Conservation (phyloP, 2,888 invertebrate species). For the Drosophila eohydei region DNA sequence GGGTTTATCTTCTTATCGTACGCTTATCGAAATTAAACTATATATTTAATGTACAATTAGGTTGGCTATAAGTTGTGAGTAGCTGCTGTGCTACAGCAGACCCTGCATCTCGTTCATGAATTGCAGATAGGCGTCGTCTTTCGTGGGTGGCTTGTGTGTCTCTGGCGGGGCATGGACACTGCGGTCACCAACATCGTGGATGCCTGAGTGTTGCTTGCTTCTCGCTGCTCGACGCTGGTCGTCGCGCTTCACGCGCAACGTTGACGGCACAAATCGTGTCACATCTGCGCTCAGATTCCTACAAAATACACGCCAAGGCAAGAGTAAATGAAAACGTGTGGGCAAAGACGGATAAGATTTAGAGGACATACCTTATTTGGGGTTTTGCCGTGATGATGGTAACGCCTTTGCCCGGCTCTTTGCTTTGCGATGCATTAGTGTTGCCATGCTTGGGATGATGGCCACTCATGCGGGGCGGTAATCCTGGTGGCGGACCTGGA, state of each 20-base stretch:
- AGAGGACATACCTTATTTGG: slow-evolving; percentile 89
- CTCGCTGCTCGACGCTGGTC: slow-evolving; percentile 87
- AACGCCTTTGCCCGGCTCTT: slow-evolving; percentile 89
- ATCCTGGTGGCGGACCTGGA: slow-evolving; percentile 86
- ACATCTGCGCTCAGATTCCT: slow-evolving; percentile 95
- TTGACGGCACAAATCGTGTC: slow-evolving; percentile 97
- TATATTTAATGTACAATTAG: slow-evolving; percentile 27
- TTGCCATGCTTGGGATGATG: slow-evolving; percentile 87
- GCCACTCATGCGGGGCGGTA: slow-evolving; percentile 87
- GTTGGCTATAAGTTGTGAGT: not conserved
- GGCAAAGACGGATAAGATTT: not conserved
- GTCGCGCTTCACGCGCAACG: slow-evolving; percentile 95
- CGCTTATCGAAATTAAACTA: slow-evolving; percentile 30
- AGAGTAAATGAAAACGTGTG: not conserved
- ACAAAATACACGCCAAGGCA: not conserved
- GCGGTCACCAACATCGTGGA: slow-evolving; percentile 83
- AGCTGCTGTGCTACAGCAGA: slow-evolving; percentile 87
- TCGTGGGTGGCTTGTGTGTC: slow-evolving; percentile 87
- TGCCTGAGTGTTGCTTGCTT: slow-evolving; percentile 85
- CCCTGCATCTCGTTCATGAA: slow-evolving; percentile 99
- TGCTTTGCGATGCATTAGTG: slow-evolving; percentile 37
- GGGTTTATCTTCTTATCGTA: not conserved
- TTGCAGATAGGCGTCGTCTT: slow-evolving; percentile 99
- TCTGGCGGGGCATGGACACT: slow-evolving; percentile 69
- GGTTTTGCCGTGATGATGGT: slow-evolving; percentile 98